phyloP scores from a whole-genome alignment of 1,140 invertebrate genomes.

The Pseudomyrmex cubaensis region DNA sequence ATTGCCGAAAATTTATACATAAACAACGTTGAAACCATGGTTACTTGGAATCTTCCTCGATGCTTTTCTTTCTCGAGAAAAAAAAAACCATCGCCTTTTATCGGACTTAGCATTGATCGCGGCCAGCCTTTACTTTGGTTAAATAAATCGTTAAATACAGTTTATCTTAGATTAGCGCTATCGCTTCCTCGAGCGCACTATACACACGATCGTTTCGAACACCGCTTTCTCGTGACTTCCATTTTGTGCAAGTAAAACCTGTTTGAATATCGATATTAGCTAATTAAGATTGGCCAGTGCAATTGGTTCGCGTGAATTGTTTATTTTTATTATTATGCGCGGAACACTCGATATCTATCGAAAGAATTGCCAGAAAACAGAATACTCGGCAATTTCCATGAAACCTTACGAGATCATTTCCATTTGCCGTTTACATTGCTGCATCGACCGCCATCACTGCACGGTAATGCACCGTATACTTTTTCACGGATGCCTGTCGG shows the following conservation, averaged over 20 bases:
- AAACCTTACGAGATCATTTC: constrained; percentile 39
- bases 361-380: constrained; percentile 17
- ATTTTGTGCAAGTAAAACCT: background rate
- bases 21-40: background rate
- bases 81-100: background rate
- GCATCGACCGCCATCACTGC: background rate
- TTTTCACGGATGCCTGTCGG: constrained; percentile 36
- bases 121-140: too few relatives aligned
- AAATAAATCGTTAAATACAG: too few relatives aligned
- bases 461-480: constrained; percentile 43
- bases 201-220: background rate
- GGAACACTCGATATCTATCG: background rate
- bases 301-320: background rate
- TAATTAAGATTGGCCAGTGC: background rate
- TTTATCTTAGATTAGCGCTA: too few relatives aligned
- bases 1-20: background rate
- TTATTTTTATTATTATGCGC: constrained; percentile 32
- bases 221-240: too few relatives aligned
- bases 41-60: background rate
- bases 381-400: constrained; percentile 1
- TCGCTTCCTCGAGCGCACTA: too few relatives aligned
- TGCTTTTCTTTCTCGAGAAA: background rate
- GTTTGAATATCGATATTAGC: too few relatives aligned
- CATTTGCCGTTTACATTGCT: constrained; percentile 7
- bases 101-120: too few relatives aligned